Evolutionary conservation across 2,113 vertebrate genomes (phyloP), one percentile per base, ranked within the genome.

Genomic region (Tragulus kanchil): DNA sequence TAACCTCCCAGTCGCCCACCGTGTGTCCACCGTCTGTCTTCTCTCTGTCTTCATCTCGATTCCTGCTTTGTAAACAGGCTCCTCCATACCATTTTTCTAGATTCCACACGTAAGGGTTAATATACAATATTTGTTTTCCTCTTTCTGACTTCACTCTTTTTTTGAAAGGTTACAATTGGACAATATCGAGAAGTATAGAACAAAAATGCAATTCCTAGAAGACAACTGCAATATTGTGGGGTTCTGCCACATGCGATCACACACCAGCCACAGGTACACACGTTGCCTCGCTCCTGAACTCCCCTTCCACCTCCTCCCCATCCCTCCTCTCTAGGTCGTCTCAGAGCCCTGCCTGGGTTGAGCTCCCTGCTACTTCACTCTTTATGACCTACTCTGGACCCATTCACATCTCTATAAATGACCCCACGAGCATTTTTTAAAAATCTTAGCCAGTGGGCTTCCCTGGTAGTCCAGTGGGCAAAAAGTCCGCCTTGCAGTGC

Each of bases 241-340:
- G 10, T 36, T 42, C 67, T 42, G 67, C 67, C 67, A 42, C 0
- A 0, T 36, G 23, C 5, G 17, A 11, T 42, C 36, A 23, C 42
- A 36, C 19, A 71, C 23, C 36, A 1, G 1, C 67, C 67, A 6
- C n/a, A 23, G 69, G 36, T 12, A 71, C 19, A 3, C 19, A 12
- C 0, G 0, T 71, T 10, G 9, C 67, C 25, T 62, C 64, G n/a
- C 19, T 11, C 11, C 2, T 6, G 19, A 45, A 12, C 19, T 23
- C 67, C 67, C 36, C 19, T 71, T 10, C 36, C 67, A 42, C 67
- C 23, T 36, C 67, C 19, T 71, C 36, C 36, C 19, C 36, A 71
- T 1, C 67, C 67, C 19, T 6, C 19, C 36, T 19, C 10, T 42
- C 36, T 12, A 45, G 69, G 19, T 19, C 23, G 69, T 71, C 19